Percentiles rank a stretch among this genome's conserved stretches.
phyloP scores from a whole-genome alignment of 1,140 invertebrate species.

The Scaptomyza montana region DNA sequence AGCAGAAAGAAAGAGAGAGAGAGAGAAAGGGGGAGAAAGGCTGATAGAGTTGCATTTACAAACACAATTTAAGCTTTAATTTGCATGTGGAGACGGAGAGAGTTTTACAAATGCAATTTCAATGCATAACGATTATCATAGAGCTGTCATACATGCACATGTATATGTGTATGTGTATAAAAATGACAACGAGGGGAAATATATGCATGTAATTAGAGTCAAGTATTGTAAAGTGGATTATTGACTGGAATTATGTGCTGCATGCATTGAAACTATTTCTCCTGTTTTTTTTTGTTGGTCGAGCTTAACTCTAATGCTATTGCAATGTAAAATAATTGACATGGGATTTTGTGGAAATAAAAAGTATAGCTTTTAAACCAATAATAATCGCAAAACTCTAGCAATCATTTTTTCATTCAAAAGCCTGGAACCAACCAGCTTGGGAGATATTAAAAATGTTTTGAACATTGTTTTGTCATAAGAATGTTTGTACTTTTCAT shows the following conservation, averaged over 20 bases:
- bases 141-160: background rate
- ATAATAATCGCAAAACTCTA: background rate
- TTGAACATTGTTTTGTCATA: too few species aligned
- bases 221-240: background rate
- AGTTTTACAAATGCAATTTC: conserved; percentile 2
- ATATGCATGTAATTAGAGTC: background rate
- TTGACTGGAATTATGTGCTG: background rate
- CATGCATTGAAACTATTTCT: background rate
- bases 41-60: background rate
- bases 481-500: too few species aligned
- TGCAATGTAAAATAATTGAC: background rate
- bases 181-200: background rate
- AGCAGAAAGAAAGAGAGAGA: background rate
- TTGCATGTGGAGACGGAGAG: background rate
- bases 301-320: background rate
- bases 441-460: too few species aligned
- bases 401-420: background rate
- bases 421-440: too few species aligned
- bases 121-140: conserved; percentile 22
- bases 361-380: background rate
- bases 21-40: background rate
- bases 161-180: background rate
- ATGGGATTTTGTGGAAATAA: background rate
- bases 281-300: background rate
- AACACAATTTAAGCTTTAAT: conserved; percentile 6